Conservation (phyloP, 2,113 vertebrate species). For the human (Homo sapiens) region DNA sequence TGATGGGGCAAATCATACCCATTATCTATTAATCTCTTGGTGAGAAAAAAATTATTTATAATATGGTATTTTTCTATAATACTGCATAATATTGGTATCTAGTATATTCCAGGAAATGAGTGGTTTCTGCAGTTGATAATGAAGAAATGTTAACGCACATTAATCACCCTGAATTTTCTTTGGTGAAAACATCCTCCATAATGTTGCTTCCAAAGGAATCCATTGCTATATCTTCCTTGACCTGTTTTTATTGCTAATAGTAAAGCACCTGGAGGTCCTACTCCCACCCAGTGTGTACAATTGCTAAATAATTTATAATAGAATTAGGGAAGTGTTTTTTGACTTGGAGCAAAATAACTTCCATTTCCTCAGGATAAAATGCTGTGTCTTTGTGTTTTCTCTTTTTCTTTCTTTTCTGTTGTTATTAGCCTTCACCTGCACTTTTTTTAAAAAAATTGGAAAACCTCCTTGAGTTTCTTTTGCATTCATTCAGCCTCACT, state of each 20-base stretch:
- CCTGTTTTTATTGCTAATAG: slow-evolving; percentile 65
- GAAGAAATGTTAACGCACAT: neutral
- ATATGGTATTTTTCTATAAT: neutral
- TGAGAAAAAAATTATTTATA: neutral
- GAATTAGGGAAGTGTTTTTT: slow-evolving; percentile 53
- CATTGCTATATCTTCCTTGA: slow-evolving; percentile 57
- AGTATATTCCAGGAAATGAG: neutral
- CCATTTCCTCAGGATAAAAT: slow-evolving; percentile 31
- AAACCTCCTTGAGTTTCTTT: neutral
- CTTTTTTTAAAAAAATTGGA: neutral
- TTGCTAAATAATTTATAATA: slow-evolving; percentile 70
- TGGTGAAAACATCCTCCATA: neutral
- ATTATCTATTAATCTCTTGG: neutral
- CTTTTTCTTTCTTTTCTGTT: neutral
- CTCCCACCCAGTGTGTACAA: slow-evolving; percentile 47
- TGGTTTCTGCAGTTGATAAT: neutral
- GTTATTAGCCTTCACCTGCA: neutral
- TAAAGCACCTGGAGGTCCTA: slow-evolving; percentile 60
- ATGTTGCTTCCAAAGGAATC: slow-evolving; percentile 62
- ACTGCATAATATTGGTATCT: neutral
- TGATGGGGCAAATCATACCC: neutral
- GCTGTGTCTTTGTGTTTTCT: slow-evolving; percentile 33
- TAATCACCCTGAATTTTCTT: neutral
- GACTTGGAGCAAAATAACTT: slow-evolving; percentile 69
- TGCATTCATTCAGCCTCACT: neutral